Evolutionary conservation across 2,888 invertebrate species (phyloP), one percentile per base, ranked within the genome.

Genomic region (Papilio gigon): DNA sequence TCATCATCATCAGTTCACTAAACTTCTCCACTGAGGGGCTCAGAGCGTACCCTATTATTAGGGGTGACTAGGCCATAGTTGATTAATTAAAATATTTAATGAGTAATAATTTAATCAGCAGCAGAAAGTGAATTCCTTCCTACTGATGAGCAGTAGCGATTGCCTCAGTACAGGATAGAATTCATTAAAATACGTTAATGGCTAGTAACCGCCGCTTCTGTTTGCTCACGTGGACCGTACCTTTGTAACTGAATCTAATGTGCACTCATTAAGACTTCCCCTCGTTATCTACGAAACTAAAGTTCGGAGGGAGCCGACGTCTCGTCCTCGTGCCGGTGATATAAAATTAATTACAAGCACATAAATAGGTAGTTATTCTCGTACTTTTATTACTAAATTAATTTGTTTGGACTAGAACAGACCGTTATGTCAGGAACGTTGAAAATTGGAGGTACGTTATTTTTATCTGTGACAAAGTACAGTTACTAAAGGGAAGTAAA

Each of bases 141-240:
- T 40, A 59, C 30, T 37, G 64, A 8, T 42, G 60, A 11, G 40
- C 14, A 33, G 44, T 33, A 65, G 56, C 42, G 40, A 65, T 60
- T 60, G 35, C 35, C 56, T 27, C 35, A 59, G 8, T 11, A 25
- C 27, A 69, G 64, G 40, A 65, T 47, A 63, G 63, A 50, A 65
- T 68, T 60, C 58, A 60, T 68, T 68, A 64, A 25, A 33, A 65
- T 53, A 68, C 59, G 62, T 40, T 72, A 75, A 75, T 78, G 77
- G 76, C 78, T 80, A 74, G 76, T 75, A 74, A 73, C 71, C 73
- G 76, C 75, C 77, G 73, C 80, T 76, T 77, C 72, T 77, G 81
- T 87, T 84, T 81, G 79, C 79, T 81, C 82, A 84, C 80, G 80
- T 84, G 82, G 77, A 77, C 75, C 50, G 70, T 71, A 68, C 64